These are phyloP conservation scores for Sinocyclocheilus anophthalmus DNA, from an alignment of 2,113 vertebrate genomes.

Conservation along the genomic window DNA sequence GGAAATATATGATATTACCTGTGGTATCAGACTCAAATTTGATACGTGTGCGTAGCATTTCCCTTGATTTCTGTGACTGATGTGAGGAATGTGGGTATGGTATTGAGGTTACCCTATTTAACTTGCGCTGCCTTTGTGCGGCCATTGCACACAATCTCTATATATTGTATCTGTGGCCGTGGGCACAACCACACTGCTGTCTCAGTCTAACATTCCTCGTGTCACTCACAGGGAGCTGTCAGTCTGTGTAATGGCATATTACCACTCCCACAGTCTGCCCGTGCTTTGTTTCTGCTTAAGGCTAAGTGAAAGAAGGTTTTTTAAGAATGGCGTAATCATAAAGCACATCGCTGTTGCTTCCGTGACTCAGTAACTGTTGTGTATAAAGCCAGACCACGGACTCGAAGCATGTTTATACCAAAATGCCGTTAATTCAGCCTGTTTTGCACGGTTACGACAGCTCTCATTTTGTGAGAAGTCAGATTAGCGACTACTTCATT, in stretches of 20 bases:
- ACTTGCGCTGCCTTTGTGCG: neutral
- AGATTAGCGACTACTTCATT: slow-evolving; percentile 44
- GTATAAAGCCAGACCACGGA: slow-evolving; percentile 33
- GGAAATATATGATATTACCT: slow-evolving; percentile 65
- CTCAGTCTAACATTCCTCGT: slow-evolving; percentile 1
- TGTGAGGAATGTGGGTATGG: slow-evolving; percentile 36
- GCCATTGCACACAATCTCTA: slow-evolving; percentile 1
- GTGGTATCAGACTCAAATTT: slow-evolving; percentile 60
- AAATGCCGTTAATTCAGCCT: slow-evolving; percentile 33
- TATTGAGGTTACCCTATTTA: slow-evolving; percentile 28
- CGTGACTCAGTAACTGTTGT: slow-evolving; percentile 29
- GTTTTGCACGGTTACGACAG: slow-evolving; percentile 28
- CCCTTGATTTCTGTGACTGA: slow-evolving; percentile 34
- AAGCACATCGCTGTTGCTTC: slow-evolving; percentile 10
- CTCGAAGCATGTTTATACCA: slow-evolving; percentile 27
- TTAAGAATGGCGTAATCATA: neutral
- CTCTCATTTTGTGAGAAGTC: slow-evolving; percentile 35
- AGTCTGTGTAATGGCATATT: neutral
- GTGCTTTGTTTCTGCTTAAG: neutral
- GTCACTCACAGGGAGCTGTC: neutral
- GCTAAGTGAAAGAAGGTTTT: slow-evolving; percentile 31
- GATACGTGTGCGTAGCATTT: slow-evolving; percentile 59
- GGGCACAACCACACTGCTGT: neutral
- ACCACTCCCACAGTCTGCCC: neutral
- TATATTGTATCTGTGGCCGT: neutral